Percentiles rank a stretch among this genome's conserved stretches.
phyloP scores from a whole-genome alignment of 2,113 vertebrate genomes.

The Collichthys lucidus region DNA sequence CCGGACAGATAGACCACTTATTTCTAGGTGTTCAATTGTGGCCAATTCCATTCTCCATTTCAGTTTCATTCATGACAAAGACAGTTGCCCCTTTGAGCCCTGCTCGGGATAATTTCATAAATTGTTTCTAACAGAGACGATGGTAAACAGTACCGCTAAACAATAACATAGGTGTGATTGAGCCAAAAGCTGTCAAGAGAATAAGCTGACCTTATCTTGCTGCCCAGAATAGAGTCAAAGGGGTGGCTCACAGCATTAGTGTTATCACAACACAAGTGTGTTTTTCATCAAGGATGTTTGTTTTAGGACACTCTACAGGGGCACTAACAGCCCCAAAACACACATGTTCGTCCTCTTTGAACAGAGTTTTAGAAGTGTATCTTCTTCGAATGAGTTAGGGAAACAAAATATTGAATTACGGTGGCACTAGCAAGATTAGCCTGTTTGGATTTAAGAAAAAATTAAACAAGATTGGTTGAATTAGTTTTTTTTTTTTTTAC shows the following conservation, averaged over 20 bases:
- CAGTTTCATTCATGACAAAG: slow-evolving; percentile 4
- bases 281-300: slow-evolving; percentile 46
- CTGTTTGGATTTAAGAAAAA: not conserved
- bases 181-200: slow-evolving; percentile 42
- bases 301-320: slow-evolving; percentile 40
- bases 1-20: not conserved
- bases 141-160: slow-evolving; percentile 38
- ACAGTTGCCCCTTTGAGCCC: slow-evolving; percentile 10
- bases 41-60: slow-evolving; percentile 18
- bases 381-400: not conserved
- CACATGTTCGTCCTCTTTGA: not conserved
- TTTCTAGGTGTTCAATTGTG: not conserved
- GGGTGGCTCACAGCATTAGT: slow-evolving; percentile 36
- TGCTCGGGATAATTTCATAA: slow-evolving; percentile 33
- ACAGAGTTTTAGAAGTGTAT: not conserved
- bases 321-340: slow-evolving; percentile 14
- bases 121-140: slow-evolving; percentile 26
- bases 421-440: not conserved
- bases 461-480: not conserved
- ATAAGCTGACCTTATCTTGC: slow-evolving; percentile 61
- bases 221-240: slow-evolving; percentile 67
- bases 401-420: not conserved
- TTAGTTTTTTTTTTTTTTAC: not conserved
- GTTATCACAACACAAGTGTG: slow-evolving; percentile 64
- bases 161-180: slow-evolving; percentile 33